phyloP scores from a whole-genome alignment of 2,797 vertebrate genomes.

The Steatocranus sp. region DNA sequence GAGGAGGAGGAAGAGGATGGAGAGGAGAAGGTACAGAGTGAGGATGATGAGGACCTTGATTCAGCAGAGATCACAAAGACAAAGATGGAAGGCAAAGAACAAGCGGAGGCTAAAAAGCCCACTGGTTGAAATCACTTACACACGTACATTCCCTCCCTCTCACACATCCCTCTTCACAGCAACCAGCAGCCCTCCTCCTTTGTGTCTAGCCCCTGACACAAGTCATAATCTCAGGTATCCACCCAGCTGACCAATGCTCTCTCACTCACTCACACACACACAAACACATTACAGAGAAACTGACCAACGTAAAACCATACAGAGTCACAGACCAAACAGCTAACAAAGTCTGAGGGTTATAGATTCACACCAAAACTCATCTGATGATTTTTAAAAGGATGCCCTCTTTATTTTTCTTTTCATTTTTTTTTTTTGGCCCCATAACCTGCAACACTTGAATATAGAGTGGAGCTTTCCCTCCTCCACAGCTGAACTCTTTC shows the following conservation, averaged over 20 bases:
- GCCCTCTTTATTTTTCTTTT: slow-evolving; percentile 10
- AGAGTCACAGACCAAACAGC: slow-evolving; percentile 18
- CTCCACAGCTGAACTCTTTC: slow-evolving; percentile 46
- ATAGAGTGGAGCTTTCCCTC: slow-evolving; percentile 32
- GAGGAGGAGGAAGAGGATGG: slow-evolving; percentile 79
- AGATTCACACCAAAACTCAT: neutral
- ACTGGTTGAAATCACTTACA: slow-evolving; percentile 42
- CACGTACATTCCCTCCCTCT: neutral
- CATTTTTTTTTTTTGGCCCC: neutral
- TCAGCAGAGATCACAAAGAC: slow-evolving; percentile 74
- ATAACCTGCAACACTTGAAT: slow-evolving; percentile 73
- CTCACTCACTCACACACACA: neutral
- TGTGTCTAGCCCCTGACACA: slow-evolving; percentile 59
- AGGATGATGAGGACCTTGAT: slow-evolving; percentile 85
- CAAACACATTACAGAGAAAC: slow-evolving; percentile 9
- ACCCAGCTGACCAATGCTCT: slow-evolving; percentile 48
- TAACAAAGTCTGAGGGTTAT: neutral
- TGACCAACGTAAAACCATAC: slow-evolving; percentile 7
- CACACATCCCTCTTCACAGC: slow-evolving; percentile 41
- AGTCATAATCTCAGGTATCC: slow-evolving; percentile 86
- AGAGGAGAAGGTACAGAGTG: slow-evolving; percentile 79
- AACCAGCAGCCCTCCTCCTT: slow-evolving; percentile 63
- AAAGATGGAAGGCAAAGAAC: slow-evolving; percentile 66
- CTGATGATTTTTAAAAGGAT: neutral
- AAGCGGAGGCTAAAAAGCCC: slow-evolving; percentile 52